Evolutionary conservation across 2,113 vertebrate genomes (phyloP).

Genomic region (Eonycteris spelaea): DNA sequence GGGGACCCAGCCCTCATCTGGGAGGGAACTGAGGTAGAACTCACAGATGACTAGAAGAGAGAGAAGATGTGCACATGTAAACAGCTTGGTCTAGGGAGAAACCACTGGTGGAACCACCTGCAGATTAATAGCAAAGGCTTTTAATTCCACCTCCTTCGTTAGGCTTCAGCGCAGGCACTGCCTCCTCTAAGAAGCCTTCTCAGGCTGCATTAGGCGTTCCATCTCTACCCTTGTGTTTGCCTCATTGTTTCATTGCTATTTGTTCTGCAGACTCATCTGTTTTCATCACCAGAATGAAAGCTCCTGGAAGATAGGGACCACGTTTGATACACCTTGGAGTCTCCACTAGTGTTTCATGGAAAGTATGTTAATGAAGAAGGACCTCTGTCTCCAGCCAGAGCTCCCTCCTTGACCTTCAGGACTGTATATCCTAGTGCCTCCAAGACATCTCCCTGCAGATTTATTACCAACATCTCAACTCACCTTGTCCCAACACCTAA

Average conservation of each 20-base stretch:
- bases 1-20: background rate
- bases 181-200: background rate
- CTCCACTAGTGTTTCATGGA: background rate
- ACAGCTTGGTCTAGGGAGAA: background rate
- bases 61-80: background rate
- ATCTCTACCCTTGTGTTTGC: background rate
- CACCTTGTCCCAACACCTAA: background rate
- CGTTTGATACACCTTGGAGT: background rate
- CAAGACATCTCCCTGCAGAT: background rate
- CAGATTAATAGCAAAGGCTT: background rate
- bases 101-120: accelerated
- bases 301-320: background rate
- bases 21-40: constrained; percentile 42
- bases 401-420: background rate
- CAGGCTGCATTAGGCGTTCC: background rate
- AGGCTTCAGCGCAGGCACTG: background rate
- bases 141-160: background rate
- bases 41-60: constrained; percentile 58
- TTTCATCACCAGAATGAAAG: background rate
- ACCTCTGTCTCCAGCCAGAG: background rate
- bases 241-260: background rate
- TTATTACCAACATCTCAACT: background rate
- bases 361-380: background rate
- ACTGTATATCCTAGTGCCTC: background rate
- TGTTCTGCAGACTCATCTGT: background rate